Evolutionary conservation across 2,797 vertebrate genomes (phyloP), one percentile per base, ranked within the genome.

Genomic region (Peromyscus nudipes): DNA sequence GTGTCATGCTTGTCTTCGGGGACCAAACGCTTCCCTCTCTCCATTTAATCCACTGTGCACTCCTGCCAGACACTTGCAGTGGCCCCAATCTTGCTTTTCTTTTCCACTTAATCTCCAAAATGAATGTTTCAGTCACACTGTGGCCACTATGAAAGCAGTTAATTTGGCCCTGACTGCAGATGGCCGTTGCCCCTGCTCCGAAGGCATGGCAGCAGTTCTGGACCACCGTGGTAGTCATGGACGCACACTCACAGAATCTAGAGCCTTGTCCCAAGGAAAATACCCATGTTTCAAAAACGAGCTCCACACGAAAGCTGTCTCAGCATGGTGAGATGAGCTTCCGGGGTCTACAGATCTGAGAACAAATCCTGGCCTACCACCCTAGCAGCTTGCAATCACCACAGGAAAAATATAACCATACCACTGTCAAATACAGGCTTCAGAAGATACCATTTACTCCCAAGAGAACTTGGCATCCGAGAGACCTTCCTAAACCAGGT

Each of bases 41-140:
- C 76, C 60, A 1, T 77, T 55, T 93, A 90, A 73, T 83, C 95
- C 79, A 12, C 55, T 49, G 57, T 62, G 87, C 17, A 0, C 8
- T 95, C 97, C 98, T 29, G 52, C 80, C n/a, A 1, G 16, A 40
- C 55, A 87, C 29, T 96, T 64, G 16, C 19, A 89, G 89, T 12
- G 27, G 89, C 57, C 52, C 85, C 19, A 9, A 75, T 73, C 92
- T 91, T 49, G 3, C 89, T 81, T 91, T 82, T 57, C 80, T 93
- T 97, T 96, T 95, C 91, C 67, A 88, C 29, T 93, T 95, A 37
- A 84, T 97, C 96, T 96, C 84, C 64, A 89, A 64, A 89, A 93
- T 65, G 40, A 73, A 46, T 0, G 4, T 67, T 77, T 97, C 96
- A 73, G 90, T 82, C 92, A 71, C 64, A 79, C 89, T 2, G 2